A percentile compares a stretch with the other conserved stretches of the same genome.
phyloP scores from a whole-genome alignment of 1,140 invertebrate genomes.

The Globodera rostochiensis region DNA sequence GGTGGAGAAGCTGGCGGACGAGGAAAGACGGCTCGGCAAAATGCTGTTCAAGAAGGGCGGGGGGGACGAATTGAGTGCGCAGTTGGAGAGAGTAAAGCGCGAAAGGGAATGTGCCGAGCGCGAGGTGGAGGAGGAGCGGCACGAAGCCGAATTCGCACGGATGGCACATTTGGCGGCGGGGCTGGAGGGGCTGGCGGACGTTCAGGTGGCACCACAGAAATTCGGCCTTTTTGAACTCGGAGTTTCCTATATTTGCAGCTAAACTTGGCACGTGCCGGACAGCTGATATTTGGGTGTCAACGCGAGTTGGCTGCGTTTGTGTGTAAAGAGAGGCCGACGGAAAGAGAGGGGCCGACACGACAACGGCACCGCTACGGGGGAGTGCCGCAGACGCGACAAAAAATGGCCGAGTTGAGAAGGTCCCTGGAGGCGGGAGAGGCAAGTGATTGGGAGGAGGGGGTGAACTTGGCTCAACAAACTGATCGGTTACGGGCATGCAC shows the following conservation, averaged over 20 bases:
- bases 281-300: constrained; percentile 51
- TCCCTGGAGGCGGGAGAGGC: constrained; percentile 28
- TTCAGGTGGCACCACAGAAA: not conserved
- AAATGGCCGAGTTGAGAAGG: constrained; percentile 44
- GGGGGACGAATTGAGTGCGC: not conserved
- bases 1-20: constrained; percentile 32
- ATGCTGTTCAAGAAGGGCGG: constrained; percentile 14
- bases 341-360: not conserved
- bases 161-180: not conserved
- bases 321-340: constrained; percentile 38
- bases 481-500: not conserved
- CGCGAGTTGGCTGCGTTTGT: constrained; percentile 54
- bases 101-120: constrained; percentile 24
- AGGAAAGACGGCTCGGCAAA: constrained; percentile 28
- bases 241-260: not conserved
- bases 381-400: constrained; percentile 42
- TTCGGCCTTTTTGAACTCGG: not conserved
- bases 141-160: not conserved
- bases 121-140: not conserved
- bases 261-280: constrained; percentile 22
- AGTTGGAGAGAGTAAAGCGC: constrained; percentile 22
- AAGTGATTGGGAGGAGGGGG: not conserved
- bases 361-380: constrained; percentile 50
- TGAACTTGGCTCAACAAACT: not conserved
- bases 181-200: not conserved